Evolutionary conservation across 2,113 vertebrate genomes (phyloP), one percentile per base, ranked within the genome.

Genomic region (Neodontobutis hainanensis): DNA sequence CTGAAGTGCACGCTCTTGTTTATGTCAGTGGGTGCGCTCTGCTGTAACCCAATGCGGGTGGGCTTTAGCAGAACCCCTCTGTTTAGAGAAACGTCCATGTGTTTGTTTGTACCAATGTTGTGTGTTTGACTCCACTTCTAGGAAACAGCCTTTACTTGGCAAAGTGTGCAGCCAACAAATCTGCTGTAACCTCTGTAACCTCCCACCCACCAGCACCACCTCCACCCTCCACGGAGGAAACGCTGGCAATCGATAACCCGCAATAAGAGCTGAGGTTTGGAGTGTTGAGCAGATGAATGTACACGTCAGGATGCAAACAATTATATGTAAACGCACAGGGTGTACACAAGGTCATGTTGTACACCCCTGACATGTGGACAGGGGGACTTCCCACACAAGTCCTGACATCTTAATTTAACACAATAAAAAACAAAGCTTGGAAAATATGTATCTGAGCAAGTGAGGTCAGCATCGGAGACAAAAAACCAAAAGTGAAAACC

Each of bases 131-230:
- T 65, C 49, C 65, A 74, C 75, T 85, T 78, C 81, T 74, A 82
- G 85, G 84, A 89, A 87, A 84, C 81, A 80, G 85, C 61, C 78
- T 86, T 81, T 85, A 70, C 81, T 84, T 83, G 81, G 88, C 73
- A 76, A 68, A 84, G 51, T 27, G 60, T 60, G 61, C 70, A 67
- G 65, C 73, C 75, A 73, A 46, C 65, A 76, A 79, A 78, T 80
- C 77, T 66, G 45, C 59, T 61, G 53, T 67, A 76, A 85, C 85
- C 79, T 77, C 80, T 51, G 53, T 48, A 45, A 81, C 82, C 87
- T 69, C 78, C 83, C 70, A 83, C 85, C 78, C 75, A 49, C 34
- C 60, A 70, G 69, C 72, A 57, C 51, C 78, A 57, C 59, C 70
- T 67, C 46, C 61, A 38, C 78, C 78, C 78, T 67, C 79, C 73